Percentiles rank a stretch among this genome's conserved stretches.
phyloP scores from a whole-genome alignment of 1,140 invertebrate species.

The Bombus soroeensis region DNA sequence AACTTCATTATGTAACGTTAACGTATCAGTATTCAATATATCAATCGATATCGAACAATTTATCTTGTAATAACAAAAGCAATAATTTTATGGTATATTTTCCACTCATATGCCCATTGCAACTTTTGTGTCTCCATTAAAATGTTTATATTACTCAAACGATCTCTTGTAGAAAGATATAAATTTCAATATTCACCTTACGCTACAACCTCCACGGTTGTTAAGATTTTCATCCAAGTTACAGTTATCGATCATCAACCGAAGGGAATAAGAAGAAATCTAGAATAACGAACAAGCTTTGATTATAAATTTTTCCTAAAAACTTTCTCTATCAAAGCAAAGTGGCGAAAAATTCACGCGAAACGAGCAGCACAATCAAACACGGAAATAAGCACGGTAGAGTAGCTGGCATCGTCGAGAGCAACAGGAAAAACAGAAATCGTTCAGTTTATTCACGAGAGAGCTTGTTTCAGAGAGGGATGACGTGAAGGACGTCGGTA shows the following conservation, averaged over 20 bases:
- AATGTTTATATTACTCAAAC: neutral
- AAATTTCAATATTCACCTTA: neutral
- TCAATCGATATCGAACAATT: too few species aligned
- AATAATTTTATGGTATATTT: too few species aligned
- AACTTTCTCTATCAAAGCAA: neutral
- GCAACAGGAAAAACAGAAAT: conserved; percentile 10
- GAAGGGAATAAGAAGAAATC: neutral
- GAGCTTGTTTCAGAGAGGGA: too few species aligned
- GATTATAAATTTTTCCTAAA: neutral
- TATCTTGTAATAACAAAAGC: too few species aligned
- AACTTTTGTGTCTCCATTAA: neutral
- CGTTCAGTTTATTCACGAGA: neutral
- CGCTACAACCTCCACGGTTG: neutral
- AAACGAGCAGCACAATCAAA: neutral
- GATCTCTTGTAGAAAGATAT: neutral
- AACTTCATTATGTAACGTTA: too few species aligned
- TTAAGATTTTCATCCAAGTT: neutral
- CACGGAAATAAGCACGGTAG: neutral
- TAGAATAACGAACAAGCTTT: neutral
- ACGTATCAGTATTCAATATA: too few species aligned
- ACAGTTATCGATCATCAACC: neutral
- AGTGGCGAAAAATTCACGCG: neutral
- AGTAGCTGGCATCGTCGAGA: neutral
- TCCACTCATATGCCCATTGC: too few species aligned
- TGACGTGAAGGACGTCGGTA: too few species aligned